Percentiles rank a stretch among this genome's conserved stretches.
phyloP scores from a whole-genome alignment of 2,113 vertebrate species.

The Ochotona curzoniae region DNA sequence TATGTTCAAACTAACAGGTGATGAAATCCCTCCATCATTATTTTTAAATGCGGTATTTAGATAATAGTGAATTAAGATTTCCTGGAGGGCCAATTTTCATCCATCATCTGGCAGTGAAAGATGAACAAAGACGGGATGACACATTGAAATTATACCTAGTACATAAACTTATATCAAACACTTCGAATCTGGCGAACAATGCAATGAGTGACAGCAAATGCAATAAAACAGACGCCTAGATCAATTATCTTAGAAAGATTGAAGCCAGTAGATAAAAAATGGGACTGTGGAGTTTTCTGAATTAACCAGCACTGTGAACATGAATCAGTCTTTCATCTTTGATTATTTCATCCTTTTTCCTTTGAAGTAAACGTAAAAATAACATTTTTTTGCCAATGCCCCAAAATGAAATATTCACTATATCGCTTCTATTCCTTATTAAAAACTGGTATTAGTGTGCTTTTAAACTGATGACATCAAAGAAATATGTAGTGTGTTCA shows the following conservation, averaged over 20 bases:
- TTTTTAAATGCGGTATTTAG: conserved; percentile 73
- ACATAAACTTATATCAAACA: conserved; percentile 69
- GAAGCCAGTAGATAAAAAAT: conserved; percentile 4
- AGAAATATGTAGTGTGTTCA: conserved; percentile 63
- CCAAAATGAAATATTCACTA: conserved; percentile 77
- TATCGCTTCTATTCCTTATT: conserved; percentile 75
- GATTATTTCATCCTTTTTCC: conserved; percentile 76
- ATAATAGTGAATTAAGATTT: conserved; percentile 76
- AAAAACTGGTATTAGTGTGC: conserved; percentile 69
- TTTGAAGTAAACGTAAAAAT: conserved; percentile 81
- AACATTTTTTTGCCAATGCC: conserved; percentile 77
- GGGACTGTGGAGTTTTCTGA: background rate
- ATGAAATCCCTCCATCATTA: conserved; percentile 58
- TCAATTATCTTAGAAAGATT: conserved; percentile 65
- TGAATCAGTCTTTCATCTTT: conserved; percentile 78
- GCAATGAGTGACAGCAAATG: conserved; percentile 63
- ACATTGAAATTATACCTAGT: conserved; percentile 74
- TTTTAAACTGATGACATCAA: conserved; percentile 75
- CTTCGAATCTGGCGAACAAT: conserved; percentile 73
- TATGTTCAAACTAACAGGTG: conserved; percentile 58
- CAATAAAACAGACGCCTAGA: conserved; percentile 65
- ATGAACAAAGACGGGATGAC: conserved; percentile 70
- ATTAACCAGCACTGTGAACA: conserved; percentile 34
- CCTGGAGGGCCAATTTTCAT: conserved; percentile 70
- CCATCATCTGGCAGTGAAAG: conserved; percentile 62